phyloP scores from a whole-genome alignment of 1,140 invertebrate species.

The Phortica variegata region DNA sequence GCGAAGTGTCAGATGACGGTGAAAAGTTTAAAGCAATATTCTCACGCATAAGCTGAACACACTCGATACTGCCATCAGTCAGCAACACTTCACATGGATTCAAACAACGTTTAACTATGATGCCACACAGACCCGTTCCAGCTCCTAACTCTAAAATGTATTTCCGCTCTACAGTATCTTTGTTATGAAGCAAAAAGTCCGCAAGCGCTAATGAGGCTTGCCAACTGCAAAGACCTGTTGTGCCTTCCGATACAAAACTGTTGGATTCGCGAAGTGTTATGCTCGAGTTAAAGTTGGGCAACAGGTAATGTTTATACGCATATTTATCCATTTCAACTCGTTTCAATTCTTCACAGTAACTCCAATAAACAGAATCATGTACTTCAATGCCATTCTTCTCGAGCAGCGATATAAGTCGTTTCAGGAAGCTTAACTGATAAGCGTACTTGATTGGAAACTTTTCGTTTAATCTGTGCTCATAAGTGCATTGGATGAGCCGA shows the following conservation, averaged over 20 bases:
- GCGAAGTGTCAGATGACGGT: not conserved
- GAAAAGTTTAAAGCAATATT: slow-evolving; percentile 39
- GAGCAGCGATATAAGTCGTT: slow-evolving; percentile 37
- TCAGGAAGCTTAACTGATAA: slow-evolving; percentile 46
- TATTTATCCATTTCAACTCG: slow-evolving; percentile 7
- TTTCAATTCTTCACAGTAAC: slow-evolving; percentile 24
- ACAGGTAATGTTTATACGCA: slow-evolving; percentile 46
- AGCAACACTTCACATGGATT: slow-evolving; percentile 27
- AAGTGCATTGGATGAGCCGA: slow-evolving; percentile 33
- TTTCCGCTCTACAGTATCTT: slow-evolving; percentile 18
- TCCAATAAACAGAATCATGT: slow-evolving; percentile 43
- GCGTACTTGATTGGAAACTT: slow-evolving; percentile 33
- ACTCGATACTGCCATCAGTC: slow-evolving; percentile 44
- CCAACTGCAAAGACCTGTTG: slow-evolving; percentile 52
- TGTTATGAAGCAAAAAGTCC: slow-evolving; percentile 39
- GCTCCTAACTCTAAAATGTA: slow-evolving; percentile 44
- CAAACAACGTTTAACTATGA: slow-evolving; percentile 29
- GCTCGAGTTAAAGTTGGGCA: slow-evolving; percentile 11
- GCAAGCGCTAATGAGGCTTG: slow-evolving; percentile 44
- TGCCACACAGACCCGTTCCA: slow-evolving; percentile 42
- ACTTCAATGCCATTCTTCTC: slow-evolving; percentile 34
- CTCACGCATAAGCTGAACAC: slow-evolving; percentile 40
- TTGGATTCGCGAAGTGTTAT: slow-evolving; percentile 42
- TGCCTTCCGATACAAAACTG: slow-evolving; percentile 48
- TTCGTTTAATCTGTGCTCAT: slow-evolving; percentile 30